These are phyloP conservation scores for Oncorhynchus kisutch DNA, from an alignment of 2,113 vertebrate genomes.

Conservation along the genomic window DNA sequence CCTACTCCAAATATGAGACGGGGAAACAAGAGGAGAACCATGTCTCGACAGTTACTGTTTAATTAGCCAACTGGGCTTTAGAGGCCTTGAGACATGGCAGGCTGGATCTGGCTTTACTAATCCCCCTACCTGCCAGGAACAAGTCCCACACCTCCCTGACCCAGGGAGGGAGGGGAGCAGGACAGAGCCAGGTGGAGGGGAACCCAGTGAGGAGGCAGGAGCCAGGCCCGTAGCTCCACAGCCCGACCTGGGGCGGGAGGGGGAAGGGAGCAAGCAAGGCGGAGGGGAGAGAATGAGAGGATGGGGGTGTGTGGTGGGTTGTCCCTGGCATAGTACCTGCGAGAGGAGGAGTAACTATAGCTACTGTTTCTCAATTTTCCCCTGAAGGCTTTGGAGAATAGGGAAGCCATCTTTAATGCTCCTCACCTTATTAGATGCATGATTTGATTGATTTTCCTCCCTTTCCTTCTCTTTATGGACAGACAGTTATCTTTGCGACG, in stretches of 20 bases:
- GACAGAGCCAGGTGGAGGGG: neutral
- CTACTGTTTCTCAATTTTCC: slow-evolving; percentile 39
- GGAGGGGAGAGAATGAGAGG: neutral
- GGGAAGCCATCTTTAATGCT: slow-evolving; percentile 59
- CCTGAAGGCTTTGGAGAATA: slow-evolving; percentile 21
- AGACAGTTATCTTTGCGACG: slow-evolving; percentile 35
- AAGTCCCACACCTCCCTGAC: slow-evolving; percentile 40
- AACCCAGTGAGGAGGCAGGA: neutral
- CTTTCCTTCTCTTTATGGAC: slow-evolving; percentile 43
- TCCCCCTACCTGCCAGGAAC: slow-evolving; percentile 58
- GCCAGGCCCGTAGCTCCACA: too few species aligned
- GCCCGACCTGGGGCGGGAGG: neutral
- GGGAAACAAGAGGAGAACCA: slow-evolving; percentile 28
- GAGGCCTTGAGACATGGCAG: slow-evolving; percentile 63
- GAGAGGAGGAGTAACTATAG: slow-evolving; percentile 38
- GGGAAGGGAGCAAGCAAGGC: neutral
- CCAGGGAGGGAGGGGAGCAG: slow-evolving; percentile 6
- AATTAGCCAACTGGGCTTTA: slow-evolving; percentile 66
- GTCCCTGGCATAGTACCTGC: slow-evolving; percentile 28
- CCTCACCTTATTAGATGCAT: slow-evolving; percentile 58
- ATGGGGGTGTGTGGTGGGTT: neutral
- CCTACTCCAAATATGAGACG: slow-evolving; percentile 59
- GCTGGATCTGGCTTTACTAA: slow-evolving; percentile 52
- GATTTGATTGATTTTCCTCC: slow-evolving; percentile 61
- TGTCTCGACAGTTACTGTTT: slow-evolving; percentile 61